These are phyloP conservation scores for Capitulum mitella DNA, from an alignment of 2,888 invertebrate genomes.

Conservation along the genomic window DNA sequence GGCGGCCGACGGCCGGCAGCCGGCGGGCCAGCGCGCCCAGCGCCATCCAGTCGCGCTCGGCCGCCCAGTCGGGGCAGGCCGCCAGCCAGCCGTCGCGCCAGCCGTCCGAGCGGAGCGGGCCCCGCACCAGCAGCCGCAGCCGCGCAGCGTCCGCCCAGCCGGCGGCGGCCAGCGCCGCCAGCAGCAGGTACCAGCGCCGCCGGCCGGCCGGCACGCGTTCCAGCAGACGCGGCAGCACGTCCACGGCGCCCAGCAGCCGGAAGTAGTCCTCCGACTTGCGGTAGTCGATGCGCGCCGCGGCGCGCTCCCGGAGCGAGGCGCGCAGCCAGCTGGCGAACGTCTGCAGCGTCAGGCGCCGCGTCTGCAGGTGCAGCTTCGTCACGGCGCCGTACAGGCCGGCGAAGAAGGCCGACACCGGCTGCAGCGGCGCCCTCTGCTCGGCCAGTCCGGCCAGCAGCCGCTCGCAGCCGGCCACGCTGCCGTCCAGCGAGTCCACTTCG, in stretches of 20 bases:
- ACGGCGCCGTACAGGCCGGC: neutral
- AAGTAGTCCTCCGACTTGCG: neutral
- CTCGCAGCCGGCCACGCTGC: neutral
- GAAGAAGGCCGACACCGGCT: neutral
- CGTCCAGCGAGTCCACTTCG: neutral
- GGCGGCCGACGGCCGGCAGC: constrained; percentile 74
- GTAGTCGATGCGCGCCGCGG: neutral
- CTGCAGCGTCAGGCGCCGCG: neutral
- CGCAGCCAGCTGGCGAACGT: neutral
- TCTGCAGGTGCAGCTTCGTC: neutral
- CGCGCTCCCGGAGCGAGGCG: neutral
- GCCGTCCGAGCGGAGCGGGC: constrained; percentile 91
- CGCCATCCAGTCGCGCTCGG: constrained; percentile 74
- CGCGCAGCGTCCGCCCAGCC: constrained; percentile 57
- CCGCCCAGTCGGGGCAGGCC: constrained; percentile 87
- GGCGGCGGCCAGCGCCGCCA: constrained; percentile 77
- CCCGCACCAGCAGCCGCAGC: constrained; percentile 89
- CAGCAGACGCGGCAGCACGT: constrained; percentile 71
- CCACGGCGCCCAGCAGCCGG: constrained; percentile 59
- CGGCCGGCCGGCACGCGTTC: constrained; percentile 96
- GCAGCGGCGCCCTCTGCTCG: neutral
- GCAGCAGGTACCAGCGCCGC: constrained; percentile 89
- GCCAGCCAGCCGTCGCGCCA: constrained; percentile 66
- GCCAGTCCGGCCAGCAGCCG: neutral
- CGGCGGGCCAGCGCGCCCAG: constrained; percentile 81